Evolutionary conservation across 37 sponge, comb jelly and placozoan species (phyloP).

Genomic region (Halisarca cf. caerulea): DNA sequence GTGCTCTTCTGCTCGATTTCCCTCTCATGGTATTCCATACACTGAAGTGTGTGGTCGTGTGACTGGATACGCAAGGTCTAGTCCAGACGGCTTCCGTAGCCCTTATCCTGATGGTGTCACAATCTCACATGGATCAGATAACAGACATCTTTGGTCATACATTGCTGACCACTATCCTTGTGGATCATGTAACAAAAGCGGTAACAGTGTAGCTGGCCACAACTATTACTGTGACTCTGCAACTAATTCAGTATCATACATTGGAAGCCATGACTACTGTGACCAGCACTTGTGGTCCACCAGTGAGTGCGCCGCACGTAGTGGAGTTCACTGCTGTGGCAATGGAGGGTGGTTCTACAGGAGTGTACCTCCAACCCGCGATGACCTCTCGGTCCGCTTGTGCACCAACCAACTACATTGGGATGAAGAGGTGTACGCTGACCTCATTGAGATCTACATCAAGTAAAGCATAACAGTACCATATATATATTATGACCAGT

Average conservation of each 20-base stretch:
- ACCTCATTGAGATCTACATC: not conserved
- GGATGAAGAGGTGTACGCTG: slow-evolving; percentile 2
- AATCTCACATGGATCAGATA: not conserved
- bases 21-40: not conserved
- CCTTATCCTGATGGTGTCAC: not conserved
- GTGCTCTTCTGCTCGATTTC: not conserved
- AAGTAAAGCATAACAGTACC: too few relatives aligned
- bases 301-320: not conserved
- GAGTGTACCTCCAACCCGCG: not conserved
- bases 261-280: not conserved
- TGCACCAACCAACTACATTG: not conserved
- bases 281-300: slow-evolving; percentile 8
- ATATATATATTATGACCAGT: too few relatives aligned
- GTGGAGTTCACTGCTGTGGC: not conserved
- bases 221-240: not conserved
- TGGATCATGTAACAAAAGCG: not conserved
- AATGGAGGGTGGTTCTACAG: not conserved
- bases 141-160: not conserved
- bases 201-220: not conserved
- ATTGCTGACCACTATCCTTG: not conserved
- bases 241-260: not conserved
- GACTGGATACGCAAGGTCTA: not conserved
- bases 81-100: not conserved
- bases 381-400: not conserved
- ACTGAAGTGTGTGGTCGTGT: not conserved